A percentile compares a stretch with the other conserved stretches of the same genome.
phyloP scores from a whole-genome alignment of 2,888 invertebrate genomes.

The Clunio marinus region DNA sequence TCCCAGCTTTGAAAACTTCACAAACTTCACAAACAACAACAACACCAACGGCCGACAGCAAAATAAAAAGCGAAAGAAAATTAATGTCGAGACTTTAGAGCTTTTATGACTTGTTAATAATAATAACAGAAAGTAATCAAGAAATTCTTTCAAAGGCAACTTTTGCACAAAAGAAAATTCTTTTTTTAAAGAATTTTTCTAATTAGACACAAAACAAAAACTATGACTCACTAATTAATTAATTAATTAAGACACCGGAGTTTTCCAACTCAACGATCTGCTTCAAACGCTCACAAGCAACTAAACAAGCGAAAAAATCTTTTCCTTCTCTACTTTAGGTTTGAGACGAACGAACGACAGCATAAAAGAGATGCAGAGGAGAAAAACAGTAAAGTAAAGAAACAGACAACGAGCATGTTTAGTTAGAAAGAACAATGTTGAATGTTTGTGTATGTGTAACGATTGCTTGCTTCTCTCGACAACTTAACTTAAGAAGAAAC shows the following conservation, averaged over 20 bases:
- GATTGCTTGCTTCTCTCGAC: neutral
- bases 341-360: constrained; percentile 4
- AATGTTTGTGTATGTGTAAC: constrained; percentile 13
- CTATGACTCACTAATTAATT: constrained; percentile 9
- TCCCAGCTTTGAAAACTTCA: too few relatives aligned
- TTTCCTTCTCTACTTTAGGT: constrained; percentile 9
- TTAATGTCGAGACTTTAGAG: too few relatives aligned
- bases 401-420: constrained; percentile 15
- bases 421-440: constrained; percentile 21
- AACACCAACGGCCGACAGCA: too few relatives aligned
- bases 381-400: constrained; percentile 10
- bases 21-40: too few relatives aligned
- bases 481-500: neutral
- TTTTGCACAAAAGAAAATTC: too few relatives aligned
- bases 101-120: too few relatives aligned
- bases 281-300: constrained; percentile 35
- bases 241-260: neutral
- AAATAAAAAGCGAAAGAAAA: too few relatives aligned
- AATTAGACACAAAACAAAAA: too few relatives aligned
- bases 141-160: too few relatives aligned
- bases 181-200: too few relatives aligned
- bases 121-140: too few relatives aligned
- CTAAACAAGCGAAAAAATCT: constrained; percentile 26
- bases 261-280: constrained; percentile 24
- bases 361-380: constrained; percentile 21